phyloP scores from a whole-genome alignment of 2,797 vertebrate species.

The Triplophysa bombifrons region DNA sequence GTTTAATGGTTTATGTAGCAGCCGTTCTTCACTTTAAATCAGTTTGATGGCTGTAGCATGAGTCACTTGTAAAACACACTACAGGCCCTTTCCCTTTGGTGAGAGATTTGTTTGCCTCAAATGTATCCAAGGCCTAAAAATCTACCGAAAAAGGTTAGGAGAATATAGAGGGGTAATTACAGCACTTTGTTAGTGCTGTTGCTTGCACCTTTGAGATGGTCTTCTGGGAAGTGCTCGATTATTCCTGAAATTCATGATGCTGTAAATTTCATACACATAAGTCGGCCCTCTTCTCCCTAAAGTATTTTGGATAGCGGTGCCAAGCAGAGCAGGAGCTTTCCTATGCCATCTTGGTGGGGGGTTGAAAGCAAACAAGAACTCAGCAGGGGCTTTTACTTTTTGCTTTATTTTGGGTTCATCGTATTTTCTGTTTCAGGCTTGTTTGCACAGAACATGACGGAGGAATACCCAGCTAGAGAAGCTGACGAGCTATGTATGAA shows the following conservation, averaged over 20 bases:
- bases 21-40: conserved; percentile 68
- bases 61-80: conserved; percentile 49
- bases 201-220: conserved; percentile 20
- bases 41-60: conserved; percentile 55
- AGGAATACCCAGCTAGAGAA: background rate
- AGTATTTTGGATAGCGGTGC: conserved; percentile 40
- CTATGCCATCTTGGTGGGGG: conserved; percentile 41
- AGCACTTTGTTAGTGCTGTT: conserved; percentile 54
- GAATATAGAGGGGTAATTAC: conserved; percentile 22
- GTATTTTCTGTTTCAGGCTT: background rate
- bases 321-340: background rate
- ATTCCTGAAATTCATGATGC: conserved; percentile 53
- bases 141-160: conserved; percentile 1
- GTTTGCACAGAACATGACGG: conserved; percentile 14
- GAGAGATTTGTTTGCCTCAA: conserved; percentile 50
- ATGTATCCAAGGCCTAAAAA: conserved; percentile 46
- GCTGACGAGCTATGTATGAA: background rate
- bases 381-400: conserved; percentile 24
- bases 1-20: conserved; percentile 63
- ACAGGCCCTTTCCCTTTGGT: background rate
- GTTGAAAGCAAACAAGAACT: conserved; percentile 36
- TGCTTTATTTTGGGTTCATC: background rate
- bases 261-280: conserved; percentile 43
- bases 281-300: conserved; percentile 5
- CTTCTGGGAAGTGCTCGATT: conserved; percentile 37